Base-by-base conservation (phyloP, 2,113 vertebrate genomes). In the Sebastes fasciatus region DNA sequence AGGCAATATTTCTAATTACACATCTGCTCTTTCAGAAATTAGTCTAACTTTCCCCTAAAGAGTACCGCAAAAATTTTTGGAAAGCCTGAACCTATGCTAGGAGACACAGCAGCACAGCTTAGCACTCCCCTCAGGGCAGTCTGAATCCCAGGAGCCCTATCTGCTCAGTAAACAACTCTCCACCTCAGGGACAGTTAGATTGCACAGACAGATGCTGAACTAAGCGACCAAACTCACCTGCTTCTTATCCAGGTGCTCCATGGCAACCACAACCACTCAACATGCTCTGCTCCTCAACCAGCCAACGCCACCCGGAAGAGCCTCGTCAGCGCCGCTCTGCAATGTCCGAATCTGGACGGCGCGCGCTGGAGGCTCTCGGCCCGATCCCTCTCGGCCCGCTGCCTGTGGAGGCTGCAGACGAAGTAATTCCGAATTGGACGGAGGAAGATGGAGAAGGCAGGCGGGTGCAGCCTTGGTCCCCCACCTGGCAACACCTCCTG, bases 171-270 rank as follows among this genome's bases (percentile, higher is more conserved):
- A 87, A 68, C 79, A 87, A 19, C 64, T 65, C 48, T 79, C 26
- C 48, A 66, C 80, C 75, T 57, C 11, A 52, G 51, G 19, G 80
- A 72, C 60, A 60, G 26, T 13, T 49, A 81, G 9, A 26, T 17
- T 43, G 1, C 60, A 52, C 1, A 71, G 58, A 19, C 62, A 83
- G 12, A 60, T 48, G 48, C 73, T 82, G 3, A 66, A 42, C 54
- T 42, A 10, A 71, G 75, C 79, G 65, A 68, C 46, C 11, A 10
- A 61, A 80, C 89, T 95, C 83, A 99, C 97, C 97, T 95, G 95
- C 92, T 94, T 95, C 94, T 97, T 97, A 95, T 97, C 96, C 91
- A 96, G 96, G 86, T 91, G 94, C 92, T 97, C 97, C 97, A 98
- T 98, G 93, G 89, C 94, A 88, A 82, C 88, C 78, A 42, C 9